Base-by-base conservation (phyloP, 2,113 vertebrate species). In the Colistium nudipinnis region DNA sequence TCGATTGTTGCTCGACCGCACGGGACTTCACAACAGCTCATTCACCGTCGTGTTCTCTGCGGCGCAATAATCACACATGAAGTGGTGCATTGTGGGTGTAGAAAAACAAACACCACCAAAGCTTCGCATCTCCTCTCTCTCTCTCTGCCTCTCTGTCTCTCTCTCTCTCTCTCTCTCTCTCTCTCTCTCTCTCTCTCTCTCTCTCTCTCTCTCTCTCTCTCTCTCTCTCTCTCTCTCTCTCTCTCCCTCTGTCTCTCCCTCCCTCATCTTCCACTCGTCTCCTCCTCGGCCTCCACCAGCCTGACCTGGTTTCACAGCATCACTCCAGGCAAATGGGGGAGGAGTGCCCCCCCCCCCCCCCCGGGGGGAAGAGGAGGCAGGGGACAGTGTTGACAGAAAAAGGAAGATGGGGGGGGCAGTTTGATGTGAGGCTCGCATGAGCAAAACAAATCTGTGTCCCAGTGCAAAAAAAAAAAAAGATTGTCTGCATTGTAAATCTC, bases 251-350 rank as follows among this genome's bases (percentile, higher is more conserved):
- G n/a, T n/a, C n/a, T n/a, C 49, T 41, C 22, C 25, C 41, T 44
- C 47, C 51, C 14, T 13, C 4, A 0, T 56, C 70, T 62, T 62
- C 44, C 41, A 39, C 75, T 60, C 49, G 45, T 60, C 60, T 36
- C 60, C 57, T 44, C 30, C 59, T 35, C 57, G 47, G 69, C 39
- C 48, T 54, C 64, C 43, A 8, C 36, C n/a, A 73, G 68, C 54
- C 59, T 90, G 86, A 90, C 87, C 85, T 88, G 85, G 67, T 88
- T 90, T 85, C 70, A 60, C 65, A 72, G 68, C 74, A 74, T 70
- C 76, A 61, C 72, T 78, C 17, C n/a, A 71, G 74, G 80, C 63
- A 22, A 6, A 2, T 1, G 56, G 39, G 64, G 72, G 62, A 14
- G 74, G 74, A 54, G 74, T 28, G 38, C 64, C 72, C 59, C 54